Conservation (phyloP, 2,113 vertebrate species). For the Terrapene triunguis region DNA sequence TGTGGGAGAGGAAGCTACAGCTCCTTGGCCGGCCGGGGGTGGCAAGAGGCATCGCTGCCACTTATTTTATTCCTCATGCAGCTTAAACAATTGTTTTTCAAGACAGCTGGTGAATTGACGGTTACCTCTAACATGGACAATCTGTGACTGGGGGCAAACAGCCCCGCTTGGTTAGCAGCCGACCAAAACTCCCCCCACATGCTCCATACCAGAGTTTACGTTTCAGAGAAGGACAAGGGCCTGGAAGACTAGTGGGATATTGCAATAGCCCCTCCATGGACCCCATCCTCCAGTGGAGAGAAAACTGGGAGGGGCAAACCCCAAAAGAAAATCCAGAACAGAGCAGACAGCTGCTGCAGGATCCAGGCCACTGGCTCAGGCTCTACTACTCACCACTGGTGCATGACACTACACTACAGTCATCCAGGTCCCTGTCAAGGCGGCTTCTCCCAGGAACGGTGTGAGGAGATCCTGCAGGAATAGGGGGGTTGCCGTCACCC, state of each 20-base stretch:
- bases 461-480: neutral
- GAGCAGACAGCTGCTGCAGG: neutral
- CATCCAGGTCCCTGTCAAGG: neutral
- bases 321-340: neutral
- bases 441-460: neutral
- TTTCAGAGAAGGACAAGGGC: neutral
- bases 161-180: too few species aligned
- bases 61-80: too few species aligned
- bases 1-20: neutral
- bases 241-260: neutral
- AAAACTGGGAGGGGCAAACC: neutral
- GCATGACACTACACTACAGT: fast-evolving
- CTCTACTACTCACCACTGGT: slow-evolving; percentile 26
- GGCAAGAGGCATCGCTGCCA: too few species aligned
- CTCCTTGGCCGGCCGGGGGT: neutral
- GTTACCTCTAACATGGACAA: too few species aligned
- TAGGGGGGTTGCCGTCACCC: neutral
- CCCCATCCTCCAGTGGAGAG: neutral
- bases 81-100: neutral
- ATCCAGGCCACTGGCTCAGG: neutral
- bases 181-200: neutral
- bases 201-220: neutral
- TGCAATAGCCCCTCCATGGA: neutral
- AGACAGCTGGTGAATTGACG: neutral
- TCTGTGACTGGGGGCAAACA: neutral